These are phyloP conservation scores for Gymnorhina tibicen DNA, from an alignment of 2,113 vertebrate genomes.

Conservation along the genomic window DNA sequence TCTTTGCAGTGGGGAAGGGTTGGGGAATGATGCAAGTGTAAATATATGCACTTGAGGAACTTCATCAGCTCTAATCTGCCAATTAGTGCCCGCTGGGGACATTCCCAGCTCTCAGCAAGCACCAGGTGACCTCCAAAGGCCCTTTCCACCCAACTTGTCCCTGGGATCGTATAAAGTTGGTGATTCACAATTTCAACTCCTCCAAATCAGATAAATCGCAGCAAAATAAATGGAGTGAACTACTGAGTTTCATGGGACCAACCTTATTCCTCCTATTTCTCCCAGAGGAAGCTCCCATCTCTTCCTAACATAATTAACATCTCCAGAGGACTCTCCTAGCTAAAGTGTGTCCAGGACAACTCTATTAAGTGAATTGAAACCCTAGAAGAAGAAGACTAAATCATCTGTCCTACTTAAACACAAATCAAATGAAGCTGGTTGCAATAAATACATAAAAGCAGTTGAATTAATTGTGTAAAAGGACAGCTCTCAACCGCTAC, in stretches of 20 bases:
- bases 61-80: not conserved
- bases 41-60: not conserved
- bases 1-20: not conserved
- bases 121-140: not conserved
- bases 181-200: not conserved
- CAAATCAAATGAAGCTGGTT: not conserved
- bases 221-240: not conserved
- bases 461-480: not conserved
- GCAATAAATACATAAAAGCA: rapidly evolving
- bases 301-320: not conserved
- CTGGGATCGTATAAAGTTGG: not conserved
- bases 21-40: not conserved
- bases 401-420: not conserved
- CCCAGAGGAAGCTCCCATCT: not conserved
- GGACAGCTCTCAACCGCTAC: not conserved
- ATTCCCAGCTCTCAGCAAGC: not conserved
- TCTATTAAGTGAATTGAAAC: not conserved
- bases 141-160: not conserved
- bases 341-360: not conserved
- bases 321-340: not conserved
- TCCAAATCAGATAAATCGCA: not conserved
- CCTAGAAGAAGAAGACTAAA: not conserved
- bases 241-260: not conserved
- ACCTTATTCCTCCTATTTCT: not conserved
- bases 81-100: not conserved